A percentile compares a stretch with the other conserved stretches of the same genome.
Conservation (phyloP, 1,140 invertebrate genomes). For the Nebria ingens region DNA sequence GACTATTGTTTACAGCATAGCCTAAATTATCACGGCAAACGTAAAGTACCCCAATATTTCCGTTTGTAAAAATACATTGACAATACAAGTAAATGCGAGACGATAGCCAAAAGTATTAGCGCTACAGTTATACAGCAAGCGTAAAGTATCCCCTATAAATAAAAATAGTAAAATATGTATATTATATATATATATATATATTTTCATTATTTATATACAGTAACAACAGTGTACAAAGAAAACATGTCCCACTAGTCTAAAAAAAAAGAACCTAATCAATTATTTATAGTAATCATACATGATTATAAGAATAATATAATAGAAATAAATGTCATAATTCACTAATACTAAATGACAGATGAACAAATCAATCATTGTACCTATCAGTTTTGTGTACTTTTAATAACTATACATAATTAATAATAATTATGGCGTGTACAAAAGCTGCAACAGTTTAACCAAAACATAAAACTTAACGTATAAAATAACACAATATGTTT, state of each 20-base stretch:
- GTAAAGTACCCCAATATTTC: no score
- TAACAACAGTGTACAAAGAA: constrained; percentile 8
- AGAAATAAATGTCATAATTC: no score
- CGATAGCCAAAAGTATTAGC: no score
- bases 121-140: no score
- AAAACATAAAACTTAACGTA: background rate
- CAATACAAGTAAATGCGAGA: no score
- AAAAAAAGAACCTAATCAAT: background rate
- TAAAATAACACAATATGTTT: background rate
- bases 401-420: background rate
- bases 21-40: no score
- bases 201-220: background rate
- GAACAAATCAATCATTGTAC: no score
- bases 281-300: background rate
- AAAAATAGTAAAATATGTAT: constrained; percentile 1
- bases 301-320: no score
- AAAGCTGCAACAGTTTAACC: background rate
- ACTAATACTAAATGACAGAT: no score
- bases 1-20: no score
- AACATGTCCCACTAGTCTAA: background rate
- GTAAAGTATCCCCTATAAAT: no score
- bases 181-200: background rate
- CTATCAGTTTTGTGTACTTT: background rate
- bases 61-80: no score
- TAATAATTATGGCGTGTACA: background rate